phyloP scores from a whole-genome alignment of 2,113 vertebrate genomes.

The Dicaeum eximium region DNA sequence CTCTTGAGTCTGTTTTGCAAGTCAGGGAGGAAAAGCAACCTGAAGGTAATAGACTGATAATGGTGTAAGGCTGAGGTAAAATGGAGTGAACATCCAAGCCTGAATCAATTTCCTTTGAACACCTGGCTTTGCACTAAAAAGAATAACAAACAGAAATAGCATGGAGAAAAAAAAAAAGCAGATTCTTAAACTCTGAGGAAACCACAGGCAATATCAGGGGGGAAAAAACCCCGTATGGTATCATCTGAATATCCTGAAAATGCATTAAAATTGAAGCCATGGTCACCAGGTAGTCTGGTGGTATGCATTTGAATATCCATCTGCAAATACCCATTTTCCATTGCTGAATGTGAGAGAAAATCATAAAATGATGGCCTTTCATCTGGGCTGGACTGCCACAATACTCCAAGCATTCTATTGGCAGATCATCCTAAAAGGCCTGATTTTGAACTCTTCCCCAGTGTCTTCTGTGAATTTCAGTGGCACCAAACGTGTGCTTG shows the following conservation, averaged over 20 bases:
- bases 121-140: neutral
- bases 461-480: neutral
- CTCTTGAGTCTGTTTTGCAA: neutral
- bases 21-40: neutral
- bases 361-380: neutral
- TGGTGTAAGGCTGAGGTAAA: neutral
- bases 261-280: neutral
- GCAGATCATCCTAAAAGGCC: neutral
- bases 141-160: neutral
- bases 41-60: neutral
- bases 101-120: neutral
- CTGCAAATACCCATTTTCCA: neutral
- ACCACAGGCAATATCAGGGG: neutral
- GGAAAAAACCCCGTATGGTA: rapidly evolving
- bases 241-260: neutral
- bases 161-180: neutral
- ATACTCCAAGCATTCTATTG: neutral
- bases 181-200: neutral
- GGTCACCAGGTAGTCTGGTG: neutral
- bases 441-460: neutral
- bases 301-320: neutral
- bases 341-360: neutral
- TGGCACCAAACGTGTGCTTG: neutral
- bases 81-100: neutral
- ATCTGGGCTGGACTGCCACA: rapidly evolving